Conservation (phyloP, 2,797 vertebrate genomes). For the Crax fasciolata region DNA sequence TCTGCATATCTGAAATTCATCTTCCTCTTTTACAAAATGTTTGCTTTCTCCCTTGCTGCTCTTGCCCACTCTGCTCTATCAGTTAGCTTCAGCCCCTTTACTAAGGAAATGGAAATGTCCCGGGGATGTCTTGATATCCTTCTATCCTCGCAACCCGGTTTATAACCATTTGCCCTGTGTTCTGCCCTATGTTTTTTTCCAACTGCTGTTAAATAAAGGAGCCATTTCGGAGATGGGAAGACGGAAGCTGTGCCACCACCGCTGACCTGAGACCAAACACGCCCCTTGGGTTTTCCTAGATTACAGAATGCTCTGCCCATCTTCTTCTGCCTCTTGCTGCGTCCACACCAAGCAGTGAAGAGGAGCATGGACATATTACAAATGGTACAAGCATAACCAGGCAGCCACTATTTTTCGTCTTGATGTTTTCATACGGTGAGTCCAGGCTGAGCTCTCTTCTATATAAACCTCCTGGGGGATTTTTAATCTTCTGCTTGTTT, state of each 20-base stretch:
- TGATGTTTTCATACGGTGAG: not conserved
- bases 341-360: not conserved
- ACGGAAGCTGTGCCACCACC: not conserved
- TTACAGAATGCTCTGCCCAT: not conserved
- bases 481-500: slow-evolving; percentile 54
- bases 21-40: not conserved
- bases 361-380: not conserved
- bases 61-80: slow-evolving; percentile 9
- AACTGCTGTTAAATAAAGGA: not conserved
- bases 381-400: not conserved
- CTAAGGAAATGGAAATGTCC: not conserved
- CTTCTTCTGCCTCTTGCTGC: not conserved
- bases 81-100: not conserved
- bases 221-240: not conserved
- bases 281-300: not conserved
- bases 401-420: not conserved
- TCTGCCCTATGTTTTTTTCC: not conserved
- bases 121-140: not conserved
- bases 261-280: not conserved
- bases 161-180: not conserved
- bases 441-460: not conserved
- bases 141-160: not conserved
- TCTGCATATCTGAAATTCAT: not conserved
- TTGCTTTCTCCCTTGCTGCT: slow-evolving; percentile 58
- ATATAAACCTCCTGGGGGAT: not conserved